Percentiles rank a stretch among this genome's conserved stretches.
Conservation (phyloP, 2,888 invertebrate species). For the Polydrusus pterygomalis region DNA sequence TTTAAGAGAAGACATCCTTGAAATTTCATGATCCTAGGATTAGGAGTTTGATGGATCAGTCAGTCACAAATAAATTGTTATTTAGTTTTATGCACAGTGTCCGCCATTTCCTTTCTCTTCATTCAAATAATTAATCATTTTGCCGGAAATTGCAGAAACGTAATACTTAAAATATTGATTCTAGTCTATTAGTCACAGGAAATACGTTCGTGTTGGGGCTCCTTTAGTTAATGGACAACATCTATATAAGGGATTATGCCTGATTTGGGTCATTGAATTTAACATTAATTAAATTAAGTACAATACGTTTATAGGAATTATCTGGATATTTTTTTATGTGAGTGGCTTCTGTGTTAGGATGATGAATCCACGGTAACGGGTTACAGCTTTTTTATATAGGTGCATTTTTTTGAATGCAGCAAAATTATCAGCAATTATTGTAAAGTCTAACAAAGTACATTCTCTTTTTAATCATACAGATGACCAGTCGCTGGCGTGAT, state of each 20-base stretch:
- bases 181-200: slow-evolving; percentile 13
- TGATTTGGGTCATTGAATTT: not conserved
- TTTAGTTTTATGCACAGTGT: not conserved
- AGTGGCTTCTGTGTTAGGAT: not conserved
- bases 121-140: slow-evolving; percentile 9
- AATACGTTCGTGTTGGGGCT: slow-evolving; percentile 9
- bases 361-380: too few species aligned
- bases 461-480: too few species aligned
- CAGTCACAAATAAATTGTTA: not conserved
- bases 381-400: too few species aligned
- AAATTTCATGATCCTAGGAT: too few species aligned
- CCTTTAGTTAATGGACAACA: not conserved
- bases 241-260: slow-evolving; percentile 6
- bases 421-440: too few species aligned
- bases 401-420: too few species aligned
- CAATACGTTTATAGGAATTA: slow-evolving; percentile 3
- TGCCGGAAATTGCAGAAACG: slow-evolving; percentile 8
- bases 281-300: slow-evolving; percentile 5
- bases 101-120: not conserved
- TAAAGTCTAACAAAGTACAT: too few species aligned
- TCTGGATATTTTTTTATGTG: not conserved
- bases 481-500: too few species aligned
- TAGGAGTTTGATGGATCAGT: too few species aligned
- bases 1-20: too few species aligned
- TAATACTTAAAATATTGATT: slow-evolving; percentile 14